phyloP scores from a whole-genome alignment of 2,888 invertebrate species.

The Tenodera sinensis region DNA sequence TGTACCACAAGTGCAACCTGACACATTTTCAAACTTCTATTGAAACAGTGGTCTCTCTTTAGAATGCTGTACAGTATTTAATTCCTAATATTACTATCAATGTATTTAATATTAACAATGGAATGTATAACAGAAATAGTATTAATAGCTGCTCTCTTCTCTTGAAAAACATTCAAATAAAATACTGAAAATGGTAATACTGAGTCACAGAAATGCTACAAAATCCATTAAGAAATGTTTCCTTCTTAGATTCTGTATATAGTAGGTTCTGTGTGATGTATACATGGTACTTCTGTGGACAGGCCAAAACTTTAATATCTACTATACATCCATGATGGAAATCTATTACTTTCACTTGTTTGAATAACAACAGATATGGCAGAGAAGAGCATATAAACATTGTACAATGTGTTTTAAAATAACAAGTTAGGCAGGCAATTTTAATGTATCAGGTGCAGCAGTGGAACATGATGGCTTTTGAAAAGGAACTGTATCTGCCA shows the following conservation, averaged over 20 bases:
- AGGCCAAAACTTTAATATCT: background rate
- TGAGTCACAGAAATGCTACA: background rate
- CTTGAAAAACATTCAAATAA: slow-evolving; percentile 15
- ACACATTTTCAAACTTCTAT: background rate
- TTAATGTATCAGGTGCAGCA: no score
- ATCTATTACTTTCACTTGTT: background rate
- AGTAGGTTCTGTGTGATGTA: background rate
- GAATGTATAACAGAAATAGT: slow-evolving; percentile 8
- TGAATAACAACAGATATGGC: background rate
- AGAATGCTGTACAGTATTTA: background rate
- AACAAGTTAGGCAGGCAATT: no score
- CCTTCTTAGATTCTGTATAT: background rate
- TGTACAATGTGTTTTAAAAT: no score
- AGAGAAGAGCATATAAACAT: background rate
- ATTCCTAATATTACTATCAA: slow-evolving; percentile 6
- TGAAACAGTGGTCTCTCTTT: background rate
- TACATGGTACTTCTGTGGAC: background rate
- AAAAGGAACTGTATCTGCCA: no score
- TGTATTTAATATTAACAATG: slow-evolving; percentile 17
- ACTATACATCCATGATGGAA: background rate
- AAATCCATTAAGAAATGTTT: background rate
- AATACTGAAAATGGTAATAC: slow-evolving; percentile 17
- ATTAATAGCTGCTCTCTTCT: background rate
- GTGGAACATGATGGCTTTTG: no score
- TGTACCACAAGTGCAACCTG: background rate